Evolutionary conservation across 2,888 invertebrate genomes (phyloP), one percentile per base, ranked within the genome.

Genomic region (Nycteola revayana): DNA sequence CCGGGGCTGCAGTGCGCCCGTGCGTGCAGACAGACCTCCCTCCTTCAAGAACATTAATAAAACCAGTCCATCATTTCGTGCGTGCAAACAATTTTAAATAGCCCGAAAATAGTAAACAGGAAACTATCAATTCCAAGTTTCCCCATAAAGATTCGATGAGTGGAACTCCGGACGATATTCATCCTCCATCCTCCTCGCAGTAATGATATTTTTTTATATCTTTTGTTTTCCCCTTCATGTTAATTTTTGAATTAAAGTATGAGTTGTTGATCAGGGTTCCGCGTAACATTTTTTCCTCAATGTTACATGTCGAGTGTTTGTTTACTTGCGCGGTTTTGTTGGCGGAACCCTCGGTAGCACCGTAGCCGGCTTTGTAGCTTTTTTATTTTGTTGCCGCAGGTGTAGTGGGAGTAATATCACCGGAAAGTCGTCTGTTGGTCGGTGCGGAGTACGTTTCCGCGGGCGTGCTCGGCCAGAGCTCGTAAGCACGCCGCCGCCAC

Each of bases 361-460:
- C 69, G 76, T 75, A 71, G 75, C 75, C 67, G 73, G 80, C 79
- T 84, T 85, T 86, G 79, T 85, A 86, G 86, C 78, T 71, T 79
- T 83, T 83, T 83, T 84, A 77, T 86, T 88, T 88, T 90, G 78
- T 88, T 86, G 82, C 82, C 78, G 77, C 89, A 90, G 90, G 90
- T 90, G 81, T 92, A 82, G 90, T 92, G 89, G 91, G 91, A 85
- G 90, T 92, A 66, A 79, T 91, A 80, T 79, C 84, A 66, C 88
- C 91, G 83, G 91, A 92, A 84, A 90, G 90, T 83, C 90, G 90
- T 71, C 90, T 85, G 71, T 81, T 91, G 87, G 90, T 92, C 74
- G 90, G 91, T 75, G 90, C 90, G 73, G 91, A 92, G 88, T 92
- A 89, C 79, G 81, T 91, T 81, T 87, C 75, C 76, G 75, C 80